Base-by-base conservation (phyloP, 2,888 invertebrate species). In the Bruchidius siliquastri region DNA sequence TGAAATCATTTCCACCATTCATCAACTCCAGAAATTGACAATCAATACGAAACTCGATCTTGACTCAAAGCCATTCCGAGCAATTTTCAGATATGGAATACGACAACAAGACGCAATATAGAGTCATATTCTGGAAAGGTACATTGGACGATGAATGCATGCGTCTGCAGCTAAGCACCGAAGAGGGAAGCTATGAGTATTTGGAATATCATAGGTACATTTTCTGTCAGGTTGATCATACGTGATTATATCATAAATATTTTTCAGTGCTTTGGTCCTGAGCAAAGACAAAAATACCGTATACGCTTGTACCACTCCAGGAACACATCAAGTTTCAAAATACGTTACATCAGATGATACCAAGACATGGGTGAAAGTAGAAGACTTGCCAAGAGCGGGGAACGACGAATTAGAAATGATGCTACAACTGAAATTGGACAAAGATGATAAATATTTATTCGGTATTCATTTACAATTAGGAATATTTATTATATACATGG, bases 381-480 rank as follows among this genome's bases (percentile, higher is more conserved):
- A 89, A 74, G 90, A 91, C 72, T 85, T 95, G 67, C 89, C 90
- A 0, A 90, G 93, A 73, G 88, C 90, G 67, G 90, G 90, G 79
- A 93, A 92, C 21, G 94, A 95, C 74, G 90, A 91, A 0, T 91
- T 90, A 21, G 95, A 95, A 84, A 91, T 91, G 70, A 88, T 96
- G 84, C 87, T 96, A 69, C 96, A 96, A 84, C 86, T 98, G 72
- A 95, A 95, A 82, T 86, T 97, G 68, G 95, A 96, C 77, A 92
- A 92, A 80, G 91, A 94, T 72, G 96, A 96, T 84, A 90, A 91
- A 66, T 92, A 92, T 87, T 87, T 98, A 2, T 88, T 96, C 71
- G 97, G 95, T 86, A 88, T 87, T 77, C 22, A 66, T 70, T 18
- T 20, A 68, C 70, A 49, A 49, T 49, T 49, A 30, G 8, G 8